These are phyloP conservation scores for Nycticebus coucang DNA, from an alignment of 2,113 vertebrate genomes.

Conservation along the genomic window DNA sequence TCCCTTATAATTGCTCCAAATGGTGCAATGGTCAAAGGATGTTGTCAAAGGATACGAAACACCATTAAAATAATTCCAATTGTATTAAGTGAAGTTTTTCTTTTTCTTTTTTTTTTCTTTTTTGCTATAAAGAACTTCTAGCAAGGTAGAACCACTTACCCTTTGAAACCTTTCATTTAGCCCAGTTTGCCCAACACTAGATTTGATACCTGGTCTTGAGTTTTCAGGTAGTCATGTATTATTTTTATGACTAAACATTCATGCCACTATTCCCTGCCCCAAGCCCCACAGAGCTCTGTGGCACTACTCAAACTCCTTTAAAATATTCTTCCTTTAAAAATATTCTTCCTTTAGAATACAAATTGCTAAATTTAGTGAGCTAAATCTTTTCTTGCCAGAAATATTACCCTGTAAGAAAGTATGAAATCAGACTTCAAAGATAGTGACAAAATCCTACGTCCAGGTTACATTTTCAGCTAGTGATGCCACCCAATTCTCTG, in stretches of 20 bases:
- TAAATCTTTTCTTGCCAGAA: conserved; percentile 11
- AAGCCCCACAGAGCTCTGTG: background rate
- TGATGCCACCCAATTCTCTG: background rate
- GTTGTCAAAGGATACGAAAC: background rate
- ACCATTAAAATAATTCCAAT: background rate
- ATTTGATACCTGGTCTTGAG: background rate
- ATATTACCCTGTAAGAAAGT: background rate
- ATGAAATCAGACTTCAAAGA: background rate
- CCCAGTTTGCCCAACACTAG: background rate
- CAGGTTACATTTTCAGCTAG: background rate
- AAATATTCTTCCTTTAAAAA: conserved; percentile 29
- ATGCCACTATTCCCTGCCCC: background rate
- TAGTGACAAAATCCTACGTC: background rate
- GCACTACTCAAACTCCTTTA: conserved; percentile 29
- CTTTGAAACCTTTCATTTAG: background rate
- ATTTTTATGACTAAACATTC: background rate
- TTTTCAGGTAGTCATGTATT: background rate
- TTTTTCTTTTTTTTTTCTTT: no score
- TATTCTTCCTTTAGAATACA: background rate
- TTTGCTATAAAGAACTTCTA: background rate
- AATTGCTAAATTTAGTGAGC: background rate
- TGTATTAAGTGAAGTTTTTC: background rate
- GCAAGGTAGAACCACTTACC: background rate
- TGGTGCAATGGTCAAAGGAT: background rate
- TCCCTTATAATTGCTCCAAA: background rate